These are phyloP conservation scores for Drosophila neonasuta DNA, from an alignment of 2,888 invertebrate genomes.

Conservation along the genomic window DNA sequence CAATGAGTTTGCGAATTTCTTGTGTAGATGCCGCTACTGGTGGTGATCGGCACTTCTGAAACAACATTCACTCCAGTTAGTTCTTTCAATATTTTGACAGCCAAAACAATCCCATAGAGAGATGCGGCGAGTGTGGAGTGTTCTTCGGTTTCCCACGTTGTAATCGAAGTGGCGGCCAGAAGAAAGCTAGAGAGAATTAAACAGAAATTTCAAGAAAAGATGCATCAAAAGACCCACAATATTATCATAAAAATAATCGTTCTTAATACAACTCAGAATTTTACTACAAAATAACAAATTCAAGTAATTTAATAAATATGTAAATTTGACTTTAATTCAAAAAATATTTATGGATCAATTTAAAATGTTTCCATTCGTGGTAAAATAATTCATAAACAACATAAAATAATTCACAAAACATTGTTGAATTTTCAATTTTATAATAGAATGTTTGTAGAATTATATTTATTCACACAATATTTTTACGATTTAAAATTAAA, in stretches of 20 bases:
- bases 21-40: constrained; percentile 12
- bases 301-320: too few species aligned
- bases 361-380: too few species aligned
- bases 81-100: constrained; percentile 70
- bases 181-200: constrained; percentile 33
- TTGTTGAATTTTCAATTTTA: too few species aligned
- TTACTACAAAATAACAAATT: too few species aligned
- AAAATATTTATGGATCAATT: too few species aligned
- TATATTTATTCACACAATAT: too few species aligned
- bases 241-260: neutral
- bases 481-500: too few species aligned
- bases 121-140: constrained; percentile 51
- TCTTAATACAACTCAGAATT: too few species aligned
- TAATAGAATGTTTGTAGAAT: too few species aligned
- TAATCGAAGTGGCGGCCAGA: constrained; percentile 32
- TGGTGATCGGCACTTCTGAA: constrained; percentile 44
- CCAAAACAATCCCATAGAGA: constrained; percentile 65
- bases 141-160: constrained; percentile 57
- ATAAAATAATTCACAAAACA: too few species aligned
- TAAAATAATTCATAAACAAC: too few species aligned
- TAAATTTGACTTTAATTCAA: too few species aligned
- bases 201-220: constrained; percentile 2
- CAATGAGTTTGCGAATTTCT: constrained; percentile 72
- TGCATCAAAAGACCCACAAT: neutral
- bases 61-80: constrained; percentile 28